Percentiles rank a stretch among this genome's conserved stretches.
phyloP scores from a whole-genome alignment of 2,888 invertebrate genomes.

The Drosophila fungiperda region DNA sequence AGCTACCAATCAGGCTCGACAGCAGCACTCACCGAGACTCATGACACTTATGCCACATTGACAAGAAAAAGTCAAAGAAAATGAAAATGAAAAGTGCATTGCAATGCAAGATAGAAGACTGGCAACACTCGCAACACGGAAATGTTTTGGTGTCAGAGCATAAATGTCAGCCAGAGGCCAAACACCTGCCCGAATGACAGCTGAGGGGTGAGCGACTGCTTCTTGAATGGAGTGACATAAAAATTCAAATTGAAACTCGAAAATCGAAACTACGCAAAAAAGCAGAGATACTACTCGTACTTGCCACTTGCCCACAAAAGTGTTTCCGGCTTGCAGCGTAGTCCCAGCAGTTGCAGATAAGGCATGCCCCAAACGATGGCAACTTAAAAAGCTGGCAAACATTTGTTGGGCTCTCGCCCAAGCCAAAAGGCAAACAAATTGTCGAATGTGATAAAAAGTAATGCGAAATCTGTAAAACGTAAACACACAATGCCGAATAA shows the following conservation, averaged over 20 bases:
- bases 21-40: slow-evolving; percentile 25
- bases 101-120: slow-evolving; percentile 30
- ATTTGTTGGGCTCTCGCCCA: slow-evolving; percentile 26
- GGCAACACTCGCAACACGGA: slow-evolving; percentile 27
- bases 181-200: slow-evolving; percentile 60
- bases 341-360: slow-evolving; percentile 46
- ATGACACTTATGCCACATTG: slow-evolving; percentile 40
- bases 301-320: slow-evolving; percentile 21
- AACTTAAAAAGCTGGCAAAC: slow-evolving; percentile 39
- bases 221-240: slow-evolving; percentile 44
- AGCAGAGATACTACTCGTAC: not conserved
- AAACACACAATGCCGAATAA: slow-evolving; percentile 60
- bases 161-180: slow-evolving; percentile 38
- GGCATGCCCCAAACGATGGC: slow-evolving; percentile 45
- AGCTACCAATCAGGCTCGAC: slow-evolving; percentile 44
- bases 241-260: slow-evolving; percentile 44
- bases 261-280: slow-evolving; percentile 37
- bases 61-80: slow-evolving; percentile 55
- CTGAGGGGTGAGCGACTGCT: slow-evolving; percentile 37
- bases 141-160: slow-evolving; percentile 28
- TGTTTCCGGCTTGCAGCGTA: slow-evolving; percentile 49
- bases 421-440: slow-evolving; percentile 68
- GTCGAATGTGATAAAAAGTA: slow-evolving; percentile 65
- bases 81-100: slow-evolving; percentile 60
- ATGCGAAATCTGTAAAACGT: slow-evolving; percentile 40